Base-by-base conservation (phyloP, 2,113 vertebrate species). In the Parus major region DNA sequence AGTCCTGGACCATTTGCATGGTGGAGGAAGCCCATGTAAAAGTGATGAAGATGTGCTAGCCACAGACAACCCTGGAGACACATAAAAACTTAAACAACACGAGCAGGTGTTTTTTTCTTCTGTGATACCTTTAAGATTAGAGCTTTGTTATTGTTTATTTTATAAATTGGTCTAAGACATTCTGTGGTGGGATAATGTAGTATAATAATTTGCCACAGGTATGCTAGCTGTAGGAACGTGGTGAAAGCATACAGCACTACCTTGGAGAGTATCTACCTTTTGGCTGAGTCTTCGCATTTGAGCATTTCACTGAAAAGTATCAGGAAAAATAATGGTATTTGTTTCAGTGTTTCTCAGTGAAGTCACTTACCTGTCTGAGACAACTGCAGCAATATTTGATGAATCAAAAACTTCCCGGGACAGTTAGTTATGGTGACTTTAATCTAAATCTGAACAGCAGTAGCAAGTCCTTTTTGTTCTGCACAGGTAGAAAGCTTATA, bases 1-100 rank as follows among this genome's bases (percentile, higher is more conserved):
- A n/a, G 14, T 66, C 27, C 50, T 52, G 19, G 28, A 27, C 8
- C 1, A 1, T 44, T 55, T 71, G 16, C 1, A 0, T n/a, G 16
- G 8, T 49, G 14, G 17, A 71, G 56, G 35, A 71, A 18, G 66
- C 11, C 7, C 5, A 28, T 63, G 82, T 88, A 28, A 50, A 76
- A 63, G 16, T 60, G 20, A 70, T 28, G 44, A 86, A 76, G 29
- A 55, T 4, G 1, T 41, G 5, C 41, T n/a, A 35, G 23, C 29
- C 35, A n/a, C 29, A 25, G 11, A 33, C 14, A 41, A 11, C 7
- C 21, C 11, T 82, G 49, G 59, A 82, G 42, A 41, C 22, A 44
- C 28, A 42, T 7, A 22, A 55, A 33, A 47, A 52, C 22, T 57
- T 61, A 31, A 82, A 42, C 14, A 61, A 53, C 13, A 8, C 20